Conservation (phyloP, 1,140 invertebrate species). For the Apis mellifera region Amel_HAv3.1 CM009944.2:9448501-9449000, state of each 20-base stretch:
- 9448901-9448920: no score
- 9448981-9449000: constrained; percentile 27
- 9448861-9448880: not conserved
- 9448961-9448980: constrained; percentile 1
- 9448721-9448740: constrained; percentile 12
- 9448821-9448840: no score
- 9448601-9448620: not conserved
- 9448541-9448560: not conserved
- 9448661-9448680: not conserved
- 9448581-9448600: constrained; percentile 51
- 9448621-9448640: not conserved
- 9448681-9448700: constrained; percentile 32
- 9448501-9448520: constrained; percentile 59
- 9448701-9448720: constrained; percentile 63
- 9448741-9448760: not conserved
- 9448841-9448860: no score
- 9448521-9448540: constrained; percentile 41
- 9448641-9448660: not conserved
- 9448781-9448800: constrained; percentile 7
- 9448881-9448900: not conserved
- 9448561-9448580: constrained; percentile 52
- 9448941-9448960: not conserved
- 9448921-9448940: no score
- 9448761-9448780: not conserved
- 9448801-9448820: no score